phyloP scores from a whole-genome alignment of 1,140 invertebrate genomes.

The Papilio aristodemus region DNA sequence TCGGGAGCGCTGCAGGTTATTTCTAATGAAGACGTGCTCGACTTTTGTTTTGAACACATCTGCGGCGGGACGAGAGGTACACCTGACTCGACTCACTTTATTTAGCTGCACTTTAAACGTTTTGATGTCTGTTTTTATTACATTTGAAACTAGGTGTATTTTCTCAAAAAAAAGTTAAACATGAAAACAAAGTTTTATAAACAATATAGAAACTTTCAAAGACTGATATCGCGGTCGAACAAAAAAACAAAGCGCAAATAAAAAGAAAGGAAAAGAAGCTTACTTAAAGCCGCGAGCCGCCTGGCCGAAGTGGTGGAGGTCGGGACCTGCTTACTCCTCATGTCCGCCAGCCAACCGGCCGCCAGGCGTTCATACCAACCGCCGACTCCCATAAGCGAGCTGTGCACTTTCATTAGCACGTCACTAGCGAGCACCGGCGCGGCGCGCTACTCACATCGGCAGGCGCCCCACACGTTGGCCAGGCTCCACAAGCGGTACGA shows the following conservation, averaged over 20 bases:
- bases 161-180: constrained; percentile 4
- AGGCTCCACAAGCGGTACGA: constrained; percentile 86
- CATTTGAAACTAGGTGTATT: neutral
- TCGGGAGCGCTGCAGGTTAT: constrained; percentile 55
- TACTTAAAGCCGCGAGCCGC: constrained; percentile 78
- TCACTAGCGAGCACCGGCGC: constrained; percentile 50
- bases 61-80: constrained; percentile 61
- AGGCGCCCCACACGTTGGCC: constrained; percentile 86
- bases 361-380: constrained; percentile 73
- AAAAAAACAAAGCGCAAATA: constrained; percentile 60
- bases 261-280: constrained; percentile 79
- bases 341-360: constrained; percentile 75
- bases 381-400: constrained; percentile 76
- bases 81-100: constrained; percentile 51
- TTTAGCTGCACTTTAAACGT: neutral
- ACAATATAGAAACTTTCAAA: neutral
- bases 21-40: constrained; percentile 72
- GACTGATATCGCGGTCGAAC: constrained; percentile 30
- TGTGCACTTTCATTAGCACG: constrained; percentile 74
- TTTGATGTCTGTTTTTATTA: neutral
- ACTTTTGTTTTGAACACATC: constrained; percentile 67
- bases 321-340: constrained; percentile 80
- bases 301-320: constrained; percentile 78
- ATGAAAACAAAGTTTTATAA: neutral
- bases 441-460: constrained; percentile 83